Base-by-base conservation (phyloP, 2,113 vertebrate genomes). In the Gymnarchus niloticus region DNA sequence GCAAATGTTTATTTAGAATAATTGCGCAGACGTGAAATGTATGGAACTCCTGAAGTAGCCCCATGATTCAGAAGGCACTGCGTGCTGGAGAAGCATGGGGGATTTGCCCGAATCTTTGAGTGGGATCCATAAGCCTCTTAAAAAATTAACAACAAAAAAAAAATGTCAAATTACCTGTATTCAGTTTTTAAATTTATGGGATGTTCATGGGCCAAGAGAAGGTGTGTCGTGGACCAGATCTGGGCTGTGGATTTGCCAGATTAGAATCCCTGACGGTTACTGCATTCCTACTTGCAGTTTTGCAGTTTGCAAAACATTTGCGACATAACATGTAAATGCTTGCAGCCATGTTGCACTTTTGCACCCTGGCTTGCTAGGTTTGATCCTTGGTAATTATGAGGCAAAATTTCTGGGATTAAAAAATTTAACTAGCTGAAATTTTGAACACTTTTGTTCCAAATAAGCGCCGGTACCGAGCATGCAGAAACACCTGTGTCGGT, bases 201-300 rank as follows among this genome's bases (percentile, higher is more conserved):
- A 78, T 48, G 9, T 48, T 78, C 44, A 48, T 78, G 44, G 76
- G 41, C 44, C 76, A 6, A 78, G 44, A 23, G 44, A 78, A 78
- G 76, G 76, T 78, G 76, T 48, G 46, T 48, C 76, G 76, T n/a
- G 76, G 76, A 78, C 76, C 76, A 48, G 76, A 78, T 78, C 76
- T 78, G 76, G 76, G 41, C 76, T 78, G 76, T 48, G 76, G 76
- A 48, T n/a, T n/a, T 78, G 76, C 76, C 56, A 46, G 0, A 46
- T 48, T 44, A 78, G 23, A 78, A 0, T 41, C 37, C 76, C 76
- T 78, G 76, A 78, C 23, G 44, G 44, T n/a, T 69, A 37, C 61
- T 69, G 28, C 61, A 73, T 41, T 69, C 65, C 41, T 48, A 46
- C 44, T 78, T 44, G 76, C 76, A 46, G 41, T 41, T 46, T 78